Conservation (phyloP, 2,113 vertebrate genomes). For the Turnix velox region DNA sequence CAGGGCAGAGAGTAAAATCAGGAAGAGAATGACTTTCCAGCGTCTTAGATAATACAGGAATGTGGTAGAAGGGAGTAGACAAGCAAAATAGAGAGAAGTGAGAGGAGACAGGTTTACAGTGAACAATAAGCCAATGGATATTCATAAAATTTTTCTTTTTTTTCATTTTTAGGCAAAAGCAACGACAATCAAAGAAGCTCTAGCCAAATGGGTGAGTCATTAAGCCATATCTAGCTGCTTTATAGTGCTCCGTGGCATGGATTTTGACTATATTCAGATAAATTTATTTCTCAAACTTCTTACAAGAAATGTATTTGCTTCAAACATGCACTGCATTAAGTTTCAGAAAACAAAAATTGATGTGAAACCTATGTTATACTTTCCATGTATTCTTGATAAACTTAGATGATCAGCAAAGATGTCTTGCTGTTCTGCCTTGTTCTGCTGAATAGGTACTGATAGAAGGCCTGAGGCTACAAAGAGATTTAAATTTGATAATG, state of each 20-base stretch:
- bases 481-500: neutral
- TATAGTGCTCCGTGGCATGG: neutral
- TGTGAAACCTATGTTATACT: neutral
- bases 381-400: neutral
- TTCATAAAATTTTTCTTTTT: constrained; percentile 43
- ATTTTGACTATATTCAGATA: neutral
- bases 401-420: neutral
- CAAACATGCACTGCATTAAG: neutral
- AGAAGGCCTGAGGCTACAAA: neutral
- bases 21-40: neutral
- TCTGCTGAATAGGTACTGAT: neutral
- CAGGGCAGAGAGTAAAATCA: neutral
- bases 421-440: neutral
- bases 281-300: neutral
- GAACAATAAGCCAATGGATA: neutral
- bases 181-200: constrained; percentile 91
- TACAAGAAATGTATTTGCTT: neutral
- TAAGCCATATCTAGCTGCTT: neutral
- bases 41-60: neutral
- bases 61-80: neutral
- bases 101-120: neutral
- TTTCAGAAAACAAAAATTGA: neutral
- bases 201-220: constrained; percentile 89
- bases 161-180: constrained; percentile 83
- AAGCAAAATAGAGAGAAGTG: neutral